Evolutionary conservation across 2,888 invertebrate genomes (phyloP), one percentile per base, ranked within the genome.

Genomic region (Odontomyia ornata): DNA sequence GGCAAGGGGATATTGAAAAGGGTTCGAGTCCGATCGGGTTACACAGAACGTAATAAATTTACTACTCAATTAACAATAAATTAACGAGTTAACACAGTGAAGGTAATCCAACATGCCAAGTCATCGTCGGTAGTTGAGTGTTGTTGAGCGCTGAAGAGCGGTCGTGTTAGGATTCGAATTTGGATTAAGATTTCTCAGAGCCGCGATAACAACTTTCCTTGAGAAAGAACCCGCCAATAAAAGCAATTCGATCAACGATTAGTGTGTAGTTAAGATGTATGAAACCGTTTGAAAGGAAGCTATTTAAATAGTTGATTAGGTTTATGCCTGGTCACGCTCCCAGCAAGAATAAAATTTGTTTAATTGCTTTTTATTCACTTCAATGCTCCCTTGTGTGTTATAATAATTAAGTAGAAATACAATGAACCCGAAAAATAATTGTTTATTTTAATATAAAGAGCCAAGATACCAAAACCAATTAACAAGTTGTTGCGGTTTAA

Each of bases 41-140:
- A 57, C 73, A 30, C 60, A 60, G 73, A 57, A 73, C 73, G 73
- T 73, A 73, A 73, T 73, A 73, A 73, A 73, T 73, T 73, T 73
- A 73, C 73, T 73, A 73, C 73, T 73, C 73, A 73, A 73, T 73
- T 73, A 73, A 73, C 73, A 73, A 73, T 73, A 73, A 73, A 73
- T 73, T 73, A 73, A 73, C 73, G 73, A 73, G 73, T 73, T 73
- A 73, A 73, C 73, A 57, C 60, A 73, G 57, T 25, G 60, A 73
- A 73, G 57, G 73, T 18, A 73, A 73, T 43, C 57, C 57, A 73
- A 73, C 73, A 73, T 57, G 73, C 73, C 57, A 73, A 73, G 73
- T 73, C 73, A 73, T 57, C 36, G 57, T 30, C 57, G 30, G 36
- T 36, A 23, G 43, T 46, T 47, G 60, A 52, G 23, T 15, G 60